These are phyloP conservation scores for Acrocephalus arundinaceus DNA, from an alignment of 2,113 vertebrate species.

Conservation along the genomic window DNA sequence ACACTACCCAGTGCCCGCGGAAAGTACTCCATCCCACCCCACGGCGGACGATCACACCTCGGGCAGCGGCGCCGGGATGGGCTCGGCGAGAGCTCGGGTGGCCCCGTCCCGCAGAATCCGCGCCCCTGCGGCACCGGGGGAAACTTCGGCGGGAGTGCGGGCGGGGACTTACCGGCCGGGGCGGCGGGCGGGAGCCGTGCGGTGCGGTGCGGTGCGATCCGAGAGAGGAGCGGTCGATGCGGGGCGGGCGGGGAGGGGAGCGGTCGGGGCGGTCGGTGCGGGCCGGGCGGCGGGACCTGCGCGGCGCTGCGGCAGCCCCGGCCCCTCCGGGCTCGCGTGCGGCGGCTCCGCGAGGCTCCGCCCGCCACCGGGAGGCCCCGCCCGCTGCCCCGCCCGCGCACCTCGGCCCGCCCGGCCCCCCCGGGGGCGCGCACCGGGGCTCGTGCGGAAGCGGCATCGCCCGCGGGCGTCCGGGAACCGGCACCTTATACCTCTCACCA, in stretches of 20 bases:
- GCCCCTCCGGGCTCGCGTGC: no score
- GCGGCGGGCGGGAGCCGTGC: neutral
- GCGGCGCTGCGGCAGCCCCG: neutral
- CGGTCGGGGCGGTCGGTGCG: neutral
- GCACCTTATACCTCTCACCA: neutral
- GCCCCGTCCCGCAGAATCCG: neutral
- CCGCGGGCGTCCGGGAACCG: neutral
- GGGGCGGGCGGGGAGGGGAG: neutral
- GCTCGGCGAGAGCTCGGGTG: neutral
- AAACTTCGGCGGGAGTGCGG: conserved; percentile 7
- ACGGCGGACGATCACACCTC: neutral
- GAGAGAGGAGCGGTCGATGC: neutral
- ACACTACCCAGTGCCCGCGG: no score
- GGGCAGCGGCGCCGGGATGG: neutral
- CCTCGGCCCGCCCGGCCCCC: neutral
- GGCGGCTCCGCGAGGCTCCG: no score
- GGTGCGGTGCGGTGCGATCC: neutral
- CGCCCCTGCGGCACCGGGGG: neutral
- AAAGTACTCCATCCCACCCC: neutral
- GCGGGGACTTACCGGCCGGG: neutral
- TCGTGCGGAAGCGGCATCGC: neutral
- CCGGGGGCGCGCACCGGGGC: neutral
- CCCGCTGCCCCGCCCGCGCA: neutral
- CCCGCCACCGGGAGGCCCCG: no score
- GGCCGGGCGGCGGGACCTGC: neutral